These are phyloP conservation scores for Corvus cornix DNA, from an alignment of 2,113 vertebrate species.

Conservation along the genomic window DNA sequence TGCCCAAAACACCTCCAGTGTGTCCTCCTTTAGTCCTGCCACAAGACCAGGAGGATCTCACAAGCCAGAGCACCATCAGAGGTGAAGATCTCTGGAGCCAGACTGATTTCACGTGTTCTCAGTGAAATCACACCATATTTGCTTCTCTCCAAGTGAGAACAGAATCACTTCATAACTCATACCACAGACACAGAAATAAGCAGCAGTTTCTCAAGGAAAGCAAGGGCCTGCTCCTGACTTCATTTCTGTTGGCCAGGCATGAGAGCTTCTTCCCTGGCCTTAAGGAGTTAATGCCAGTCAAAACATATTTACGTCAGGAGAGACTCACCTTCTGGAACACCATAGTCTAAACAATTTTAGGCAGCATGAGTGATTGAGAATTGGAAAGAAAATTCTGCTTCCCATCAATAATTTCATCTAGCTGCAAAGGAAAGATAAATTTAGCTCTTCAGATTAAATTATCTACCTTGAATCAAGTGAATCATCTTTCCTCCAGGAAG, in stretches of 20 bases:
- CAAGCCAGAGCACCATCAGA: neutral
- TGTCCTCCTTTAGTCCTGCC: neutral
- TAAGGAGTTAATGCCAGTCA: neutral
- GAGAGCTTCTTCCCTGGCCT: neutral
- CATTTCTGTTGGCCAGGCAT: neutral
- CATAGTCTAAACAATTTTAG: neutral
- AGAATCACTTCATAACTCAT: neutral
- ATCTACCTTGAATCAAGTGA: slow-evolving; percentile 39
- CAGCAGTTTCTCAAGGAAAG: neutral
- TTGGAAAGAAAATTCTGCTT: neutral
- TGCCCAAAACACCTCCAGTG: neutral
- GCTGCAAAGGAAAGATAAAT: slow-evolving; percentile 22
- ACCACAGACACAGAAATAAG: neutral
- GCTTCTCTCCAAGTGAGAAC: neutral
- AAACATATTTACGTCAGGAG: neutral
- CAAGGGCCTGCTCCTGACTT: neutral
- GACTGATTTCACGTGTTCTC: neutral
- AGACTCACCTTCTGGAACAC: neutral
- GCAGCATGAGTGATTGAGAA: neutral
- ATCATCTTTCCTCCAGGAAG: slow-evolving; percentile 19
- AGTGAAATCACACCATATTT: neutral
- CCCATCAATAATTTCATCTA: slow-evolving; percentile 8
- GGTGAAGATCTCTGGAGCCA: neutral
- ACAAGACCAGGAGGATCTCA: neutral
- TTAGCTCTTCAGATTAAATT: slow-evolving; percentile 21